Evolutionary conservation across 2,113 vertebrate species (phyloP).

Genomic region (Climacteris rufus): DNA sequence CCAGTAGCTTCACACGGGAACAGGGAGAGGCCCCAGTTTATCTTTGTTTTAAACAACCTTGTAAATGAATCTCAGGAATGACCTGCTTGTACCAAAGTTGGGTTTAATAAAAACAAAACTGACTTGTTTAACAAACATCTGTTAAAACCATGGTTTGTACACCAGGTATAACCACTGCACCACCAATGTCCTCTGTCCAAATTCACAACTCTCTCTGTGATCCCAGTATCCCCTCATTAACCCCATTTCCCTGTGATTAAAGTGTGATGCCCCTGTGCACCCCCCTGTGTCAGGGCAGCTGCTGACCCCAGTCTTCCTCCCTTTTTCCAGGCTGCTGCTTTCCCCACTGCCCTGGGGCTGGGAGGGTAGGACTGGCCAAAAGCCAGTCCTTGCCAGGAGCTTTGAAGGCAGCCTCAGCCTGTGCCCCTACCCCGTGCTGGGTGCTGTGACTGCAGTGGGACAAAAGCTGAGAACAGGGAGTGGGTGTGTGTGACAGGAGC

Average conservation of each 20-base stretch:
- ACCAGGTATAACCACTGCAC: background rate
- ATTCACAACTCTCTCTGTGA: background rate
- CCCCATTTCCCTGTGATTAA: accelerated
- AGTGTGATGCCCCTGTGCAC: background rate
- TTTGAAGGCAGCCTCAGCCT: background rate
- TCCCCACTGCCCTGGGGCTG: background rate
- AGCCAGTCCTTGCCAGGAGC: background rate
- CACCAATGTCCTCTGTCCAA: background rate
- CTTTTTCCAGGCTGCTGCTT: background rate
- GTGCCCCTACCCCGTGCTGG: accelerated
- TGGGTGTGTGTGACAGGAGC: background rate
- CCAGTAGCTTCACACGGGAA: background rate
- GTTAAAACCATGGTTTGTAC: background rate
- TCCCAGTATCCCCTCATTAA: background rate
- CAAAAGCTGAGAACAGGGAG: accelerated
- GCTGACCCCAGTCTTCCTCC: background rate
- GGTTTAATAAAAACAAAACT: slow-evolving; percentile 49
- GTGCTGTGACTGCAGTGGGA: accelerated
- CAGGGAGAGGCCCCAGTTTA: background rate
- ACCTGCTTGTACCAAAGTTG: slow-evolving; percentile 36
- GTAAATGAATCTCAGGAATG: slow-evolving; percentile 10
- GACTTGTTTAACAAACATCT: slow-evolving; percentile 39
- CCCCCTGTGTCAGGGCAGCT: accelerated
- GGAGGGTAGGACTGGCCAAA: background rate
- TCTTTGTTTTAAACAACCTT: background rate